Evolutionary conservation across 2,113 vertebrate genomes (phyloP).

Genomic region (Notothenia coriiceps): DNA sequence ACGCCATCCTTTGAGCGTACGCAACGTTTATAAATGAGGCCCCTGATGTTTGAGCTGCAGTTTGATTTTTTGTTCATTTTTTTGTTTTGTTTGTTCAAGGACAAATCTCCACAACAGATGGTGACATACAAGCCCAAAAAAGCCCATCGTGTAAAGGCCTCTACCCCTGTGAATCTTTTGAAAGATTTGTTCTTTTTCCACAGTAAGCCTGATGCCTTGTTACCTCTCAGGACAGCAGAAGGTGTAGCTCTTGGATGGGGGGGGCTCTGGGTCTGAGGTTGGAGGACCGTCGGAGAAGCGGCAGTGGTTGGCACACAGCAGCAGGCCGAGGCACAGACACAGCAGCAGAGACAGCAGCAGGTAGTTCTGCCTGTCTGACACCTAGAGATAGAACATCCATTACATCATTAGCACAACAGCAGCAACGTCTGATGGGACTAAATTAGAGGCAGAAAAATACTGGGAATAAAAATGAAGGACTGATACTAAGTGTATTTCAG

Average conservation of each 20-base stretch:
- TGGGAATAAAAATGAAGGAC: not conserved
- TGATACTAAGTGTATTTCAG: not conserved
- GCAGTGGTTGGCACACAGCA: conserved; percentile 88
- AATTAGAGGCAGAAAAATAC: not conserved
- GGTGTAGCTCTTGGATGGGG: conserved; percentile 87
- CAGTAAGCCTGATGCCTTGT: not conserved
- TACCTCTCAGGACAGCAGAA: conserved; percentile 92
- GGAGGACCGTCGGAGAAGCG: conserved; percentile 73
- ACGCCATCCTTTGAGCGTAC: too few relatives aligned
- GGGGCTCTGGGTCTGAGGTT: conserved; percentile 81
- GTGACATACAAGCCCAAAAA: too few relatives aligned
- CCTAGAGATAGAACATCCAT: conserved; percentile 65
- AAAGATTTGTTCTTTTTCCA: not conserved
- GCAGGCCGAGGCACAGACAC: conserved; percentile 87
- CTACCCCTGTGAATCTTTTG: not conserved
- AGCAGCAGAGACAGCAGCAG: conserved; percentile 90
- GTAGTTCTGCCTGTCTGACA: conserved; percentile 92
- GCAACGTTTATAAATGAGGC: too few relatives aligned
- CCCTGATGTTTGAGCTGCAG: too few relatives aligned
- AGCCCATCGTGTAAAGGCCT: not conserved
- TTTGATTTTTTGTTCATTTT: too few relatives aligned
- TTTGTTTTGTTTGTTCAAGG: too few relatives aligned
- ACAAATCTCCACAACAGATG: too few relatives aligned
- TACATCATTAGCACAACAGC: not conserved
- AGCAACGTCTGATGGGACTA: not conserved